Percentiles rank a stretch among this genome's conserved stretches.
Evolutionary conservation across 2,797 vertebrate species (phyloP).

Genomic region (Danio choprae): DNA sequence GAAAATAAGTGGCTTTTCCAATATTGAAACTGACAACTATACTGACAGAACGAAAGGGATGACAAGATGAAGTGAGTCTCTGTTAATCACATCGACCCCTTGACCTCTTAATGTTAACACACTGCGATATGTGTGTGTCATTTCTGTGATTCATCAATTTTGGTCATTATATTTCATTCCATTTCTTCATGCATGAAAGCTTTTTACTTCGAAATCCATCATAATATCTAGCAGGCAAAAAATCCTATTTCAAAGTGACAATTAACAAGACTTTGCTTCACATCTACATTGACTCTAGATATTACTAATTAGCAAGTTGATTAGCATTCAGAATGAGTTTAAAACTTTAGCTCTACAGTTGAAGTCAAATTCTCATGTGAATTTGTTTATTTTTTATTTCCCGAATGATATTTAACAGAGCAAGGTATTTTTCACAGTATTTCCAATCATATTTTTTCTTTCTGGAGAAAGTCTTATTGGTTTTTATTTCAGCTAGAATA

Average conservation of each 20-base stretch:
- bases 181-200: constrained; percentile 2
- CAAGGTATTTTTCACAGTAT: too few relatives aligned
- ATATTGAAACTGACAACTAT: background rate
- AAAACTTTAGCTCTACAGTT: too few relatives aligned
- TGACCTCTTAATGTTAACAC: constrained; percentile 6
- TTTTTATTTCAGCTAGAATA: too few relatives aligned
- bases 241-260: background rate
- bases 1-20: background rate
- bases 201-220: background rate
- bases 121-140: constrained; percentile 5
- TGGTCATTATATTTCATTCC: background rate
- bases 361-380: too few relatives aligned
- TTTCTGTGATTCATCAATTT: constrained; percentile 6
- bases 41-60: background rate
- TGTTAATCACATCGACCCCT: background rate
- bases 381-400: too few relatives aligned
- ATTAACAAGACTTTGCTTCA: background rate
- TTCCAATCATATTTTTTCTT: too few relatives aligned
- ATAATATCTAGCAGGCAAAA: constrained; percentile 2
- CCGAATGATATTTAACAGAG: too few relatives aligned
- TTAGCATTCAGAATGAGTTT: background rate
- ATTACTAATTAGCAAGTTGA: background rate
- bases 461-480: too few relatives aligned
- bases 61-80: background rate
- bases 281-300: constrained; percentile 7